A percentile compares a stretch with the other conserved stretches of the same genome.
phyloP scores from a whole-genome alignment of 2,113 vertebrate genomes.

The Lampris megalopsis region DNA sequence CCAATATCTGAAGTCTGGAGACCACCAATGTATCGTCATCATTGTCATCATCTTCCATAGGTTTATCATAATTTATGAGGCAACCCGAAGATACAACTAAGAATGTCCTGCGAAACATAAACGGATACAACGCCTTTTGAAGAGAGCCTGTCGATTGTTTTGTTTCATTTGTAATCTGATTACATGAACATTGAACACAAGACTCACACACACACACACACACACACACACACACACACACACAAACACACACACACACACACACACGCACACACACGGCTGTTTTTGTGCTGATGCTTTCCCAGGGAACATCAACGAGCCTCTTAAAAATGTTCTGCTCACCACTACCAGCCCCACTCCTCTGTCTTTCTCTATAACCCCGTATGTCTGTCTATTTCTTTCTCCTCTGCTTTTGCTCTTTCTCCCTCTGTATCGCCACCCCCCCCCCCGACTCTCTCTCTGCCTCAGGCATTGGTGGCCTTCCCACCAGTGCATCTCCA shows the following conservation, averaged over 20 bases:
- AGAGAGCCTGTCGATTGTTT: background rate
- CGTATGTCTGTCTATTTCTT: no score
- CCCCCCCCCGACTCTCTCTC: conserved; percentile 31
- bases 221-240: conserved; percentile 8
- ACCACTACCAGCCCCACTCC: conserved; percentile 42
- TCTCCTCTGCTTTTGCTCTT: background rate
- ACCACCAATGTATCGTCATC: no score
- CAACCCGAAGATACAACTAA: no score
- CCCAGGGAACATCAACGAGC: conserved; percentile 53
- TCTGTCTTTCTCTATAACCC: conserved; percentile 14
- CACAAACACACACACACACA: conserved; percentile 10
- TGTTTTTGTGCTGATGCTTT: conserved; percentile 11
- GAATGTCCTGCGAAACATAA: no score
- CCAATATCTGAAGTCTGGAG: no score
- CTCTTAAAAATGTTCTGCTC: conserved; percentile 44
- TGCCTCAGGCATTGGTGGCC: conserved; percentile 54
- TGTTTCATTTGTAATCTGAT: background rate
- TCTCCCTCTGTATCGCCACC: conserved; percentile 21
- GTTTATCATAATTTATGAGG: no score
- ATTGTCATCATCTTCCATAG: no score
- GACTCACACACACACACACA: background rate
- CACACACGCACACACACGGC: background rate
- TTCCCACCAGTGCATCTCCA: conserved; percentile 71
- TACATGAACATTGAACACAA: background rate
- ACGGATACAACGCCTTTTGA: no score